phyloP scores from a whole-genome alignment of 2,113 vertebrate genomes.

The Myrmecobius fasciatus region DNA sequence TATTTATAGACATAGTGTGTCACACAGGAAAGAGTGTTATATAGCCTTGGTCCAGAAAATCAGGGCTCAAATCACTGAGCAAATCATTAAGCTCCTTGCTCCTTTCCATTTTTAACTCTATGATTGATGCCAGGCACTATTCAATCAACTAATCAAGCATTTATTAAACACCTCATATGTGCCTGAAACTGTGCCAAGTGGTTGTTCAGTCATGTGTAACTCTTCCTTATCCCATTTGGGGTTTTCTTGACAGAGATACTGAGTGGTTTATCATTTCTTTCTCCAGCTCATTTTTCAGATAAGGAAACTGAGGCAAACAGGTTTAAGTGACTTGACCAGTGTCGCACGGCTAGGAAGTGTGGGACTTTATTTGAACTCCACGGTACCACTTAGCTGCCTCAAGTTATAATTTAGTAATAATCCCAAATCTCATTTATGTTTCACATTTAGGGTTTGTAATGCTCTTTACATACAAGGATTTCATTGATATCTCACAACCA shows the following conservation, averaged over 20 bases:
- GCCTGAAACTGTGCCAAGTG: background rate
- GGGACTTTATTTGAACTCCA: background rate
- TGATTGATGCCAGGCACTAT: background rate
- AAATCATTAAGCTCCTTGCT: background rate
- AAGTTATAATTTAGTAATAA: background rate
- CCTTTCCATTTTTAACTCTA: too few species aligned
- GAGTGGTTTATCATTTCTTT: background rate
- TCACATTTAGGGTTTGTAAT: background rate
- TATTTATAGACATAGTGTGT: background rate
- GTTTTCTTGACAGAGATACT: background rate
- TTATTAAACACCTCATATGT: too few species aligned
- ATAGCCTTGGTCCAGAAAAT: background rate
- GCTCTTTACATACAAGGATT: background rate
- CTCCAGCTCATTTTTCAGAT: background rate
- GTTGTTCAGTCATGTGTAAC: background rate
- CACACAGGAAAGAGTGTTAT: background rate
- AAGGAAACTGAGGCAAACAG: background rate
- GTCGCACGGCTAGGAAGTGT: background rate
- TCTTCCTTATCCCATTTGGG: background rate
- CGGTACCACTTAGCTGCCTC: background rate
- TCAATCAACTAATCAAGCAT: background rate
- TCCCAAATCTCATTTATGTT: background rate
- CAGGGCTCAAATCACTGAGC: background rate
- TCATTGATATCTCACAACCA: background rate
- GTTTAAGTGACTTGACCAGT: background rate